A percentile compares a stretch with the other conserved stretches of the same genome.
Conservation (phyloP, 2,888 invertebrate species). For the Hydrotaea diabolus region DNA sequence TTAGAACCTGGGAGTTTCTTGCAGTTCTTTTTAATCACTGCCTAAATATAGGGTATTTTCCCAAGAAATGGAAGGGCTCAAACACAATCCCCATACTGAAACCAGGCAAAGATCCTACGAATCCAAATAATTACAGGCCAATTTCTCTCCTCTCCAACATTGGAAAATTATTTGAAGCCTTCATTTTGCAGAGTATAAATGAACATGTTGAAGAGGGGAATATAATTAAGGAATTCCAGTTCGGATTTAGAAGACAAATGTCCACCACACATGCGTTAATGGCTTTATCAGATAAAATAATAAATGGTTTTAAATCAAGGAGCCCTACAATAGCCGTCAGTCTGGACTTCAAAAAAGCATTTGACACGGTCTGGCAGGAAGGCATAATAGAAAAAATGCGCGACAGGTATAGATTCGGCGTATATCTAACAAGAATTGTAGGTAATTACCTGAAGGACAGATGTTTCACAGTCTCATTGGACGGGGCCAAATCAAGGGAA, state of each 20-base stretch:
- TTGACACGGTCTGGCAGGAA: background rate
- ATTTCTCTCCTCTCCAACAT: background rate
- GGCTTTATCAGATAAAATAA: background rate
- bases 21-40: too few relatives aligned
- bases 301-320: background rate
- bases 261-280: background rate
- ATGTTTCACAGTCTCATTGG: background rate
- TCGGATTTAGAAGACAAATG: background rate
- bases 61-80: too few relatives aligned
- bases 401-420: background rate
- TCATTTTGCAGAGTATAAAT: background rate
- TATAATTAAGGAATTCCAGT: background rate
- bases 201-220: background rate
- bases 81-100: background rate
- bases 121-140: background rate
- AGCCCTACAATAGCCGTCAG: background rate
- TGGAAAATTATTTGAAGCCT: background rate
- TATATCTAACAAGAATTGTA: background rate
- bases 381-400: background rate
- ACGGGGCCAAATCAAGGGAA: background rate
- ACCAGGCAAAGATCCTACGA: background rate
- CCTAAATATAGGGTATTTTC: too few relatives aligned
- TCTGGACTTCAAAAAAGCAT: slow-evolving; percentile 1
- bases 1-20: too few relatives aligned
- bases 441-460: background rate